Base-by-base conservation (phyloP, 2,797 vertebrate genomes). In the Podargus strigoides region DNA sequence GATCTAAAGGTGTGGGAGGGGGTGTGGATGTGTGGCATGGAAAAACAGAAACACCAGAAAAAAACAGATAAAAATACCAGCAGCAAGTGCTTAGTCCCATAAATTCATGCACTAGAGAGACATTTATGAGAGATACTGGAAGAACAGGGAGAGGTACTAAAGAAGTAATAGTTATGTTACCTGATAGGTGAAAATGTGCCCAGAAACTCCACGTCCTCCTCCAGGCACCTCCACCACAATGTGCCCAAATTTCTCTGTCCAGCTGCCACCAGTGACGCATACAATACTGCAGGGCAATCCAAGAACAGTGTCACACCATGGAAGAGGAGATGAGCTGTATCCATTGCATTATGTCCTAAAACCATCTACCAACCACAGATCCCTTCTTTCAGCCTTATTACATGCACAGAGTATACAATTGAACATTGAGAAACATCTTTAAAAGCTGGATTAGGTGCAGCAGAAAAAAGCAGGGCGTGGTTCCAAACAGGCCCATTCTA, bases 121-220 rank as follows among this genome's bases (percentile, higher is more conserved):
- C n/a, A 56, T 47, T 64, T 47, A 84, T 60, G 32, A 84, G 73
- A 74, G 67, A 19, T 32, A 47, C 26, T 63, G 50, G 58, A 63
- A 69, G 69, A 78, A 83, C 10, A 47, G 17, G 19, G 23, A 81
- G 27, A 91, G 22, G 11, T 20, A 23, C 52, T n/a, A 11, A 14
- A 85, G 74, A 24, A 66, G 12, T n/a, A 39, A 32, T 2, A 60
- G 27, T n/a, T 76, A 39, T 8, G 9, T 95, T 98, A 99, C 99
- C 99, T 99, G 99, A 94, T 99, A 99, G 92, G 98, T 98, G 96
- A 99, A 99, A 36, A 89, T 88, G 55, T 98, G 98, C 37, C 80
- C 98, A 46, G 99, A 99, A 82, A 97, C 50, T 21, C 99, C 98
- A 6, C 96, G 97, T 82, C 98, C 98, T 97, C 99, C 98, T 93